Base-by-base conservation (phyloP, 2,888 invertebrate species). In the Ophraella communa region DNA sequence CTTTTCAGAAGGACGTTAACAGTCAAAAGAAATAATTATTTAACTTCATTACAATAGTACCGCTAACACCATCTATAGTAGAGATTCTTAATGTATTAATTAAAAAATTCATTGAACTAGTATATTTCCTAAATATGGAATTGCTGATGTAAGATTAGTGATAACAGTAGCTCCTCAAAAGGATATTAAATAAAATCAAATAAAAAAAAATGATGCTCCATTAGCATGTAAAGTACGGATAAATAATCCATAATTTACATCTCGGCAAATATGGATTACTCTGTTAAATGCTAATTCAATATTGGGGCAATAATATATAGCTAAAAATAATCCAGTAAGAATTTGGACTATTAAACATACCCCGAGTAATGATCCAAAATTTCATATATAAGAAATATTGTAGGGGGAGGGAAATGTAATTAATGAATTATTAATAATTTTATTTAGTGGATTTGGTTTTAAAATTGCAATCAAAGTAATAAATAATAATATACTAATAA, bases 61-160 rank as follows among this genome's bases (percentile, higher is more conserved):
- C n/a, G n/a, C n/a, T n/a, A n/a, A n/a, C n/a, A n/a, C n/a, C n/a
- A n/a, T n/a, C n/a, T n/a, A n/a, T n/a, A n/a, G n/a, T n/a, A n/a
- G n/a, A n/a, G n/a, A n/a, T n/a, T n/a, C n/a, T n/a, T n/a, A n/a
- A n/a, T n/a, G n/a, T n/a, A n/a, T n/a, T n/a, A n/a, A n/a, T n/a
- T n/a, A n/a, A n/a, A n/a, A 92, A 74, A 92, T 82, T 87, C 90
- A 92, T 82, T 86, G 84, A 0, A 91, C 89, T 82, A 91, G 74
- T 68, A 77, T 79, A 62, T 77, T 81, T 11, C 90, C 91, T 82
- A 91, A 74, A 70, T 88, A 90, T 0, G 91, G 91, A 8, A 92
- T 86, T 3, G 90, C 89, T 0, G 91, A 91, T 66, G 92, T 66
- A 73, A 92, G 74, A 77, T 91, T 91, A 11, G 78, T 90, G 62